phyloP scores from a whole-genome alignment of 2,888 invertebrate genomes.

The Pseudeuparius sepicola region DNA sequence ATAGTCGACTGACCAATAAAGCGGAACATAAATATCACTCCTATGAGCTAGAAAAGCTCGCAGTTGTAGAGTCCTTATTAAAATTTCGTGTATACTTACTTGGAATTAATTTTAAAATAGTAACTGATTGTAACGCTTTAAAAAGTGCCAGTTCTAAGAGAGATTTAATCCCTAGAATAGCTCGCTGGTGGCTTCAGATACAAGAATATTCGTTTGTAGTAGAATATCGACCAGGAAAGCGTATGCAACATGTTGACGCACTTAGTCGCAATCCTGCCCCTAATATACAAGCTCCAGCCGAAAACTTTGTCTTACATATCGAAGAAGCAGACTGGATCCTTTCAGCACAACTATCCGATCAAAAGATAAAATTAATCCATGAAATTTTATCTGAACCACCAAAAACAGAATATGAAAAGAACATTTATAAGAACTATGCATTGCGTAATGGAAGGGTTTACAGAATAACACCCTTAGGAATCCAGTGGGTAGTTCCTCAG shows the following conservation, averaged over 20 bases:
- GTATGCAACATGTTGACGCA: constrained; percentile 29
- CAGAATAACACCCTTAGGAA: constrained; percentile 14
- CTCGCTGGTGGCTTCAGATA: constrained; percentile 28
- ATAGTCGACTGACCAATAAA: constrained; percentile 27
- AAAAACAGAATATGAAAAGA: constrained; percentile 13
- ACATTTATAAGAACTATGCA: constrained; percentile 15
- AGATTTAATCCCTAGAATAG: constrained; percentile 27
- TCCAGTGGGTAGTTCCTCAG: constrained; percentile 29
- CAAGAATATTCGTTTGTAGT: constrained; percentile 30
- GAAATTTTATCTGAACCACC: constrained; percentile 17
- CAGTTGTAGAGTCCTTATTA: constrained; percentile 16
- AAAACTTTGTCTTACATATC: constrained; percentile 4
- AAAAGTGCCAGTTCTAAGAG: constrained; percentile 20
- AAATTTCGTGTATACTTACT: constrained; percentile 17
- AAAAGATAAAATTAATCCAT: constrained; percentile 16
- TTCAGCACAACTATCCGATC: constrained; percentile 18
- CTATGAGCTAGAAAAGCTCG: constrained; percentile 18
- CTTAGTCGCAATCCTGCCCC: constrained; percentile 26
- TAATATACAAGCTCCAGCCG: no score
- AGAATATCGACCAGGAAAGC: constrained; percentile 25
- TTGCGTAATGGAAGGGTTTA: constrained; percentile 16
- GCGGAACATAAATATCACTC: constrained; percentile 20
- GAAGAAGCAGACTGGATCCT: constrained; percentile 19
- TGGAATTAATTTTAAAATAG: constrained; percentile 15
- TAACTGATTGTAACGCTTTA: constrained; percentile 25